These are phyloP conservation scores for Phycodurus eques DNA, from an alignment of 2,113 vertebrate species.

Conservation along the genomic window DNA sequence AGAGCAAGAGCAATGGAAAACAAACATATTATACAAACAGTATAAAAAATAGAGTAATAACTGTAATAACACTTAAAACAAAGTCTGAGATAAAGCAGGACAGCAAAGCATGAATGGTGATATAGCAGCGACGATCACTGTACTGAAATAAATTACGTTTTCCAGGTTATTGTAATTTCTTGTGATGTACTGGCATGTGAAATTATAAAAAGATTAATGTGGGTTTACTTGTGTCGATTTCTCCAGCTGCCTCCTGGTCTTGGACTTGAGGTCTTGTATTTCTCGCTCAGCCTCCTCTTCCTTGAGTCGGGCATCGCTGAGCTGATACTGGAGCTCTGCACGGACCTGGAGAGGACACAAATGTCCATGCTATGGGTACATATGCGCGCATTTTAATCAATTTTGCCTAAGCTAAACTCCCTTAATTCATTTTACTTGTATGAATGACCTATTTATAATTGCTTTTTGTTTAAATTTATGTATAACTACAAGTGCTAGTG, in stretches of 20 bases:
- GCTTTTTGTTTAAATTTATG: neutral
- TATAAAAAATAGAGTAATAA: too few relatives aligned
- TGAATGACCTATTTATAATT: neutral
- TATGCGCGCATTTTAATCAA: neutral
- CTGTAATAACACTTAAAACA: too few relatives aligned
- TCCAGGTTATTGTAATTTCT: neutral
- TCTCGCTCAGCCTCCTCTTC: conserved; percentile 90
- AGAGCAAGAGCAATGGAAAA: too few relatives aligned
- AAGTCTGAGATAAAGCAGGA: too few relatives aligned
- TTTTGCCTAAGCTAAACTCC: too few relatives aligned
- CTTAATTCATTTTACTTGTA: neutral
- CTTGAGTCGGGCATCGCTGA: conserved; percentile 85
- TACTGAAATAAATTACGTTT: neutral
- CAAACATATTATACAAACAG: too few relatives aligned
- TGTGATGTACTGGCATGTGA: neutral
- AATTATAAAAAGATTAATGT: neutral
- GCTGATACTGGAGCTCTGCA: conserved; percentile 85
- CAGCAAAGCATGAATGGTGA: too few relatives aligned
- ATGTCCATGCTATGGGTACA: neutral
- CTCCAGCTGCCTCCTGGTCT: conserved; percentile 81
- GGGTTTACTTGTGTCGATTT: conserved; percentile 83
- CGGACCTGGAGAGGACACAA: conserved; percentile 77
- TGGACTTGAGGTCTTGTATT: conserved; percentile 81
- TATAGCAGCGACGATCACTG: too few relatives aligned
- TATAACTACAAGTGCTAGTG: neutral